Conservation (phyloP, 1,140 invertebrate species). For the Scaptodrosophila lebanonensis region DNA sequence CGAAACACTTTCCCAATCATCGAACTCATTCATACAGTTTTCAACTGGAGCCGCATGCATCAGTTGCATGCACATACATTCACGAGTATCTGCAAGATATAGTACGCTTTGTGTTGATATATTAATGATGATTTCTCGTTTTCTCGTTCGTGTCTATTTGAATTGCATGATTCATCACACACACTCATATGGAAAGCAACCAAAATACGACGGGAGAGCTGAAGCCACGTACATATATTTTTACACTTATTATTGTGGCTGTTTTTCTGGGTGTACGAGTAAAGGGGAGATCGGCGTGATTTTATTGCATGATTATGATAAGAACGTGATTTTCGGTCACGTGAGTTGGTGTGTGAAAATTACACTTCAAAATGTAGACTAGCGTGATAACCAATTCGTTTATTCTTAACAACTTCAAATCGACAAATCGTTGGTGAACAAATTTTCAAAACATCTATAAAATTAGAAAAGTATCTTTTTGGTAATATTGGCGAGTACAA, state of each 20-base stretch:
- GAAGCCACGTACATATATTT: conserved; percentile 41
- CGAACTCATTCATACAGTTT: conserved; percentile 69
- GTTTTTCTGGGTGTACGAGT: no score
- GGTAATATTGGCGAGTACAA: no score
- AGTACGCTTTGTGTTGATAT: conserved; percentile 68
- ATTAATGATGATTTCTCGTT: conserved; percentile 73
- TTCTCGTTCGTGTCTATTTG: conserved; percentile 67
- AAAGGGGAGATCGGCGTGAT: no score
- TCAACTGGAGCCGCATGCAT: conserved; percentile 50
- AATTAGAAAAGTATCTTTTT: no score
- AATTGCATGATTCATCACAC: conserved; percentile 71
- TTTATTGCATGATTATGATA: no score
- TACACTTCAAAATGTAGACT: no score
- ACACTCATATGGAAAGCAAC: conserved; percentile 20
- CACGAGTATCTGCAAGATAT: conserved; percentile 58
- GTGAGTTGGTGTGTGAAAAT: no score
- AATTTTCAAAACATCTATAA: no score
- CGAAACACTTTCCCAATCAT: conserved; percentile 72
- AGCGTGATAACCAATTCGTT: no score
- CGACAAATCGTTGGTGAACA: no score
- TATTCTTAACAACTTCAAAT: no score
- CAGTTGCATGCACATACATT: conserved; percentile 6
- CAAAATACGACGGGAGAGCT: conserved; percentile 20
- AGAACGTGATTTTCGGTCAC: no score
- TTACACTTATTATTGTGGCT: conserved; percentile 20